Evolutionary conservation across 2,888 invertebrate genomes (phyloP).

Genomic region (Lasiommata megera): DNA sequence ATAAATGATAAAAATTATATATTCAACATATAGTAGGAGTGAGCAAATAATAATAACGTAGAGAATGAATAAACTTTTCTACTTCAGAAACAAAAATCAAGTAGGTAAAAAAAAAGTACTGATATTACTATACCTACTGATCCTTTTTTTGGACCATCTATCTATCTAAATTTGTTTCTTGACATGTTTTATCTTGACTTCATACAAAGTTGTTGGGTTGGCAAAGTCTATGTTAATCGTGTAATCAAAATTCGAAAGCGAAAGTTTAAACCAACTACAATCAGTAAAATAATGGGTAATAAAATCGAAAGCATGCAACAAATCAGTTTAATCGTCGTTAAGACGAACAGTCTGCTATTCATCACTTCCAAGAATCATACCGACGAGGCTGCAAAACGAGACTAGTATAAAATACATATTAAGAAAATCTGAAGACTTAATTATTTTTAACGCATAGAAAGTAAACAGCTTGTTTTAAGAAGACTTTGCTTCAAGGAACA

Average conservation of each 20-base stretch:
- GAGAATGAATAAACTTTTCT: too few relatives aligned
- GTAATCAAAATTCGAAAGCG: constrained; percentile 53
- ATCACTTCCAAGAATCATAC: constrained; percentile 41
- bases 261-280: constrained; percentile 53
- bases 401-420: constrained; percentile 9
- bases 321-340: constrained; percentile 52
- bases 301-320: constrained; percentile 61
- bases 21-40: too few relatives aligned
- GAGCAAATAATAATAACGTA: too few relatives aligned
- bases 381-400: background rate
- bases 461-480: background rate
- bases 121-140: too few relatives aligned
- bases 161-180: too few relatives aligned
- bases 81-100: too few relatives aligned
- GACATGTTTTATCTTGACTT: too few relatives aligned
- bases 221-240: constrained; percentile 27
- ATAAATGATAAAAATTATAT: too few relatives aligned
- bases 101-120: too few relatives aligned
- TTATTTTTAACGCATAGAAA: background rate
- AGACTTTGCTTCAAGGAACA: background rate
- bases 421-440: background rate
- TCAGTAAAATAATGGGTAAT: constrained; percentile 46
- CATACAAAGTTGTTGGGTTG: background rate
- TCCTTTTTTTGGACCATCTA: too few relatives aligned
- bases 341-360: constrained; percentile 46